A percentile compares a stretch with the other conserved stretches of the same genome.
Conservation (phyloP, 1,140 invertebrate species). For the Pygmarrhopalites habei region DNA sequence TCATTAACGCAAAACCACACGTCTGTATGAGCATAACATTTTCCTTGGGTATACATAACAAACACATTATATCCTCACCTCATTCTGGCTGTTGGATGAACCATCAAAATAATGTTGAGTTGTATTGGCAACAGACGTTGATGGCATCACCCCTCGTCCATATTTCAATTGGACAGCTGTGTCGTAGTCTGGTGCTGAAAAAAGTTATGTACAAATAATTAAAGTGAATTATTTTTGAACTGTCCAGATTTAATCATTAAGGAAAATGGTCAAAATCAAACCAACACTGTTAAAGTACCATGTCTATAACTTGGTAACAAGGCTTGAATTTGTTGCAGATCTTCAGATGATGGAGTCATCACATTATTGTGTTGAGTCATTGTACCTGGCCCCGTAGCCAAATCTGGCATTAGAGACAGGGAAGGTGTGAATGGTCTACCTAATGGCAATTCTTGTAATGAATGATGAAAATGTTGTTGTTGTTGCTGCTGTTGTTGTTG, state of each 20-base stretch:
- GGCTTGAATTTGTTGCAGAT: constrained; percentile 53
- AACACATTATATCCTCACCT: not conserved
- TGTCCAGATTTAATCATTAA: too few relatives aligned
- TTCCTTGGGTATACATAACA: not conserved
- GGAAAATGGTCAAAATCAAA: too few relatives aligned
- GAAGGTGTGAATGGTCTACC: constrained; percentile 6
- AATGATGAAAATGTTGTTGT: constrained; percentile 20
- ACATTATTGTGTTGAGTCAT: constrained; percentile 19
- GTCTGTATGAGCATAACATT: too few relatives aligned
- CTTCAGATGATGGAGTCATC: constrained; percentile 42
- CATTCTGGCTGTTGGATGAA: not conserved
- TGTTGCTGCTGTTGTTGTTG: not conserved
- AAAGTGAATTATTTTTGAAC: too few relatives aligned
- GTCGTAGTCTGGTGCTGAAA: constrained; percentile 89
- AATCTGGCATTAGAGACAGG: not conserved
- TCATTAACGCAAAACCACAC: too few relatives aligned
- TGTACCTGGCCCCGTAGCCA: not conserved
- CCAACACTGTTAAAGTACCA: too few relatives aligned
- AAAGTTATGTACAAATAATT: too few relatives aligned
- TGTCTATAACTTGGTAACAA: constrained; percentile 79
- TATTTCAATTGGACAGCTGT: constrained; percentile 69
- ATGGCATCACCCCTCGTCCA: constrained; percentile 27
- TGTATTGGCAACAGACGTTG: too few relatives aligned
- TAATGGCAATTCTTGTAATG: constrained; percentile 27
- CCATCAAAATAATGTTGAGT: constrained; percentile 4